Evolutionary conservation across 2,888 invertebrate genomes (phyloP), one percentile per base, ranked within the genome.

Genomic region (Chymomyza fuscimana): DNA sequence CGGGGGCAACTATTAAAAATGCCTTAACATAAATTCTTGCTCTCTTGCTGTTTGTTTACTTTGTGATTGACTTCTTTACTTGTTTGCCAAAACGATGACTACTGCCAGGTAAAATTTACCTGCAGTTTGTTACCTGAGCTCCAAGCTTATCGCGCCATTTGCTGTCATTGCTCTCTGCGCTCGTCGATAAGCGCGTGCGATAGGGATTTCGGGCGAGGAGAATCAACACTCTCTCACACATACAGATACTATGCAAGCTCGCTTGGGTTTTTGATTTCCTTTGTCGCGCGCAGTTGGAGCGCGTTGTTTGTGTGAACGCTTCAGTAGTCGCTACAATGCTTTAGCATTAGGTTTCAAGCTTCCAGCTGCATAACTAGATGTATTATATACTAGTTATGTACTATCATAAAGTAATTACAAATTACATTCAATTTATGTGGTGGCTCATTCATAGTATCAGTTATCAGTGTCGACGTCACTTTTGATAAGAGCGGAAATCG

Each of bases 401-500:
- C 32, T 32, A 32, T 6, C 32, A 40, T 12, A 6, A 46, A 2
- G 4, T 46, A 46, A 46, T 46, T 15, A 46, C 12, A 10, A 46
- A 12, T 46, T 46, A 12, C 6, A 46, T 46, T 6, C 4, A 12
- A 12, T 46, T 46, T 46, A 12, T 16, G 52, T 19, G 16, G 19
- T 19, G 52, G 52, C 52, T 51, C 51, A 16, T 51, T 51, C 16
- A n/a, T 5, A 16, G 36, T 32, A 36, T 58, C 52, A 65, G 51
- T 10, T 19, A 51, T 16, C 56, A 25, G 46, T 63, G 60, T 32
- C 36, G 61, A 72, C 84, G 75, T 76, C 84, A 81, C 70, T 50
- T 71, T 36, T 83, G 83, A 88, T 88, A 88, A 83, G 75, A 74
- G 73, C 82, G 81, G 82, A 79, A 81, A 81, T 76, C 69, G 76